Conservation (phyloP, 35 echinoderm and acorn worm genomes). For the Acanthaster planci region DNA sequence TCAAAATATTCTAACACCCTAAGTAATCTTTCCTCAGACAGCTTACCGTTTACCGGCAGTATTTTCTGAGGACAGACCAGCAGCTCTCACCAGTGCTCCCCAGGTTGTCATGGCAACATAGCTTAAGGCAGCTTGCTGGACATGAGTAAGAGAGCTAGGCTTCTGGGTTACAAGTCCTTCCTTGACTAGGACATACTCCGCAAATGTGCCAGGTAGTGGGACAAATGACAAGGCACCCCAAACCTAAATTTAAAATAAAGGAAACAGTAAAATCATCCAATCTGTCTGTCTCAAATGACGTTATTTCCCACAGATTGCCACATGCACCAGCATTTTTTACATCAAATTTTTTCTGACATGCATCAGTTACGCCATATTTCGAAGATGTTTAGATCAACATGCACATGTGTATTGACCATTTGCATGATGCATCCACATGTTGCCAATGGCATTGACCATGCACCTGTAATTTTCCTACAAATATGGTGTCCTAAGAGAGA, state of each 20-base stretch:
- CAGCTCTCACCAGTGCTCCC: slow-evolving; percentile 37
- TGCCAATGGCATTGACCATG: too few species aligned
- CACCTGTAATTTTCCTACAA: too few species aligned
- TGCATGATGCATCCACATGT: too few species aligned
- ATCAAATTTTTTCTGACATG: too few species aligned
- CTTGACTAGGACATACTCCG: slow-evolving; percentile 60
- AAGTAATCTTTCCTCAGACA: too few species aligned
- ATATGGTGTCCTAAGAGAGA: too few species aligned
- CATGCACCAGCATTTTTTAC: too few species aligned
- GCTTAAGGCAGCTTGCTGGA: slow-evolving; percentile 50
- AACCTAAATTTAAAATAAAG: slow-evolving; percentile 26
- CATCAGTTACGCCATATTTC: too few species aligned
- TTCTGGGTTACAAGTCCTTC: slow-evolving; percentile 60
- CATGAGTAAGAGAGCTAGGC: slow-evolving; percentile 42
- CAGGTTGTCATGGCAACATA: slow-evolving; percentile 56
- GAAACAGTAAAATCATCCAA: not conserved
- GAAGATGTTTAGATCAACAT: too few species aligned
- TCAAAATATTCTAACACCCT: too few species aligned
- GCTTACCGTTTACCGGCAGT: slow-evolving; percentile 56
- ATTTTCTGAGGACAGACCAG: slow-evolving; percentile 1
- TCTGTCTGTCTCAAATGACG: too few species aligned
- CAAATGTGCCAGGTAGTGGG: slow-evolving; percentile 35
- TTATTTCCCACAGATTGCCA: not conserved
- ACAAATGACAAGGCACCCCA: slow-evolving; percentile 25
- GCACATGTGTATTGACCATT: too few species aligned